Evolutionary conservation across 2,113 vertebrate species (phyloP), one percentile per base, ranked within the genome.

Genomic region (Microcebus tavaratra): DNA sequence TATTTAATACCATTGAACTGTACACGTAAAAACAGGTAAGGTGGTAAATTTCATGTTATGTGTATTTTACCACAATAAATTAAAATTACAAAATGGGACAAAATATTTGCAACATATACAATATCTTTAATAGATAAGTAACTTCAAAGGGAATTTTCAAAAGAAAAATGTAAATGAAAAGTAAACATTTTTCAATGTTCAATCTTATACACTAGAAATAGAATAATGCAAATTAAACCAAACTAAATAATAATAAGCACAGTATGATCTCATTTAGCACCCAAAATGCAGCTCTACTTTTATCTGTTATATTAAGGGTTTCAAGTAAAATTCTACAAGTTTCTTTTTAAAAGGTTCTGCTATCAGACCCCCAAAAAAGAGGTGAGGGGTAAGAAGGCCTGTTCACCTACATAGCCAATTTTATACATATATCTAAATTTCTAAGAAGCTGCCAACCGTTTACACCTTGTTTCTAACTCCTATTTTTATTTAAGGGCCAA

Each of bases 141-240:
- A 65, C 65, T 81, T 55, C 55, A 55, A 80, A n/a, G 48, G 36
- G 13, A 45, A 42, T 72, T 91, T 76, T 67, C 80, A 91, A 80
- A 86, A 61, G 21, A 55, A 82, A 80, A 86, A 65, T 78, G 18
- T 59, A 90, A 90, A 80, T 45, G 53, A 93, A 39, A 55, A 55
- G 55, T 23, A 36, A 84, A 55, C 25, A 42, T 53, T 88, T 90
- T 88, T 92, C 23, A 13, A 48, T 65, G 42, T 83, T 72, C 53
- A 88, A 29, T 7, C 45, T 70, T 84, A 88, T 20, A 63, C 1
- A 61, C 5, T 34, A 57, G 50, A 96, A 87, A 89, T 68, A 68
- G 88, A 91, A 88, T 63, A 29, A 23, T 82, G 14, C 50, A 90
- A 91, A 87, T 87, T 87, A 93, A 93, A 57, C 6, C 18, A 48